These are phyloP conservation scores for Drosophila nikananu DNA, from an alignment of 1,140 invertebrate species.

Conservation along the genomic window DNA sequence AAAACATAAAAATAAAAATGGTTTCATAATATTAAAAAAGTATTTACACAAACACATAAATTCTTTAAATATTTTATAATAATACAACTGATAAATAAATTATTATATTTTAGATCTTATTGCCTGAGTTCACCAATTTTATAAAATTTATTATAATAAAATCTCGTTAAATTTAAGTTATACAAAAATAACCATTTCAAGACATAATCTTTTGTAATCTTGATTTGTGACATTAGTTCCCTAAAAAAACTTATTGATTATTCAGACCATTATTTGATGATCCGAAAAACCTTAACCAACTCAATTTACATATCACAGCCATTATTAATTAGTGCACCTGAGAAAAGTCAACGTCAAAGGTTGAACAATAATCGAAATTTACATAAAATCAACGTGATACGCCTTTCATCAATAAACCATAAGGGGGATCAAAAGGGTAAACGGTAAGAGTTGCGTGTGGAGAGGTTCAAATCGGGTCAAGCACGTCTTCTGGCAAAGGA, in stretches of 20 bases:
- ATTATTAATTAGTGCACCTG: constrained; percentile 27
- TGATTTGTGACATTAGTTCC: constrained; percentile 15
- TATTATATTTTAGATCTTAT: neutral
- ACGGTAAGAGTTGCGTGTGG: constrained; percentile 3
- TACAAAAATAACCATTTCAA: neutral
- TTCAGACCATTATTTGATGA: neutral
- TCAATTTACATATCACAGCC: constrained; percentile 23
- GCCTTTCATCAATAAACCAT: constrained; percentile 7
- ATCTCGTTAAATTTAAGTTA: no score
- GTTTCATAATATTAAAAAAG: neutral
- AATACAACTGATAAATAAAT: neutral
- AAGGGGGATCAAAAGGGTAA: constrained; percentile 11
- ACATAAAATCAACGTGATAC: constrained; percentile 24
- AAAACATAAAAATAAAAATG: neutral
- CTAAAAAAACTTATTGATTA: neutral
- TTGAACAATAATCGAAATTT: constrained; percentile 7
- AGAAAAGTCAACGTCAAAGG: neutral
- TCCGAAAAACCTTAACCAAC: constrained; percentile 1
- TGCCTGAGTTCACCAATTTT: neutral
- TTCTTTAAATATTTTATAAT: no score
- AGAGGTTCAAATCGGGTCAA: constrained; percentile 43
- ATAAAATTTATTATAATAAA: no score
- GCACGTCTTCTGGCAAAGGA: constrained; percentile 9
- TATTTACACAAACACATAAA: no score
- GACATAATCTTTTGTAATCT: constrained; percentile 5